A percentile compares a stretch with the other conserved stretches of the same genome.
phyloP scores from a whole-genome alignment of 2,888 invertebrate species.

The Ophion ventricosus region DNA sequence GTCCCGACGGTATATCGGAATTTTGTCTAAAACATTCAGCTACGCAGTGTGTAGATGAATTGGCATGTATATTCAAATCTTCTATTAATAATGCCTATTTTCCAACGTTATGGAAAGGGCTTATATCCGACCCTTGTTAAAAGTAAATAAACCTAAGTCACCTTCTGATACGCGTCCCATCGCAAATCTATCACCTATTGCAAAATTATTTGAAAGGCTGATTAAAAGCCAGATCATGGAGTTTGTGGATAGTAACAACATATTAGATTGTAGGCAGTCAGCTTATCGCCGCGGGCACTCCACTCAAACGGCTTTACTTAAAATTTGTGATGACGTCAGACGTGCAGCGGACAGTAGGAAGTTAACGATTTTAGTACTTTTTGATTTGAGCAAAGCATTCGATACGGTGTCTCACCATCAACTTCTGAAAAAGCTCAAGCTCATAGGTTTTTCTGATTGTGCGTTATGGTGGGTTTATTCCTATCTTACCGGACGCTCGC shows the following conservation, averaged over 20 bases:
- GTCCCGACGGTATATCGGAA: not conserved
- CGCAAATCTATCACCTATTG: no score
- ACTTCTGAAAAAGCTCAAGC: not conserved
- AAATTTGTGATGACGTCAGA: no score
- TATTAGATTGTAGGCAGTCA: no score
- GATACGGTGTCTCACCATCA: not conserved
- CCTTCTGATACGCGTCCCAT: no score
- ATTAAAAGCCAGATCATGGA: no score
- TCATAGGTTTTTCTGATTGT: not conserved
- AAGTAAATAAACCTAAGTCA: no score
- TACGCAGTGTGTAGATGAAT: not conserved
- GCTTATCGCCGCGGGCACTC: no score
- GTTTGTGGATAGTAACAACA: no score
- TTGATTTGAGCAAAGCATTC: slow-evolving; percentile 13
- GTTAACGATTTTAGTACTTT: slow-evolving; percentile 12
- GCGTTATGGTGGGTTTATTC: not conserved
- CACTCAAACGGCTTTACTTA: no score
- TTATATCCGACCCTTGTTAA: not conserved
- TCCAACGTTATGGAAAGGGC: not conserved
- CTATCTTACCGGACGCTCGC: not conserved
- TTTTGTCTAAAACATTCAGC: not conserved
- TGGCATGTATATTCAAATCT: not conserved
- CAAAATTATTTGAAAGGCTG: no score
- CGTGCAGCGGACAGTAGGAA: no score
- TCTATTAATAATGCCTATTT: not conserved